Conservation (phyloP, 2,113 vertebrate genomes). For the Dasypus novemcinctus region DNA sequence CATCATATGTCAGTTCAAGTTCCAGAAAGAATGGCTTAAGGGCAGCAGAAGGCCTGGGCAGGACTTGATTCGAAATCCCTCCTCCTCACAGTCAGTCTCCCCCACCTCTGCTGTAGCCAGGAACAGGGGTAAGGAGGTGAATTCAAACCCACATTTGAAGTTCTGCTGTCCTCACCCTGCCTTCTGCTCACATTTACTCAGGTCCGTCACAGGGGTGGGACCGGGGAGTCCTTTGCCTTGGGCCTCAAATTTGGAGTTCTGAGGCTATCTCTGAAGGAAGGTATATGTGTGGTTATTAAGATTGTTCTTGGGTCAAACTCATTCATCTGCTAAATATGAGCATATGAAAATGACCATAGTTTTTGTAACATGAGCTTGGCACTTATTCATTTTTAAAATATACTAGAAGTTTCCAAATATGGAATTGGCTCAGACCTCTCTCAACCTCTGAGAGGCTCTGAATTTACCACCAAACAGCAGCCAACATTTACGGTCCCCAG, state of each 20-base stretch:
- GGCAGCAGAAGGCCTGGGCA: not conserved
- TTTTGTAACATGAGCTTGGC: constrained; percentile 11
- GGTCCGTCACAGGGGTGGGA: not conserved
- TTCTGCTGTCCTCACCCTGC: not conserved
- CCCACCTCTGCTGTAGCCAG: not conserved
- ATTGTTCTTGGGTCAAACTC: constrained; percentile 26
- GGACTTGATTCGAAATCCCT: not conserved
- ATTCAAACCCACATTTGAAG: not conserved
- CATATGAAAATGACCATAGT: not conserved
- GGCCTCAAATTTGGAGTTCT: not conserved
- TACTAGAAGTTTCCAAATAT: constrained; percentile 2
- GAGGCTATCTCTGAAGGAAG: not conserved
- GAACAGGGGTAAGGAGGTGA: not conserved
- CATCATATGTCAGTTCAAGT: not conserved
- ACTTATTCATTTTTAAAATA: constrained; percentile 9
- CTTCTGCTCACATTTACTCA: not conserved
- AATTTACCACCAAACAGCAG: not conserved
- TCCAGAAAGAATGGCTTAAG: not conserved
- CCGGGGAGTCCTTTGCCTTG: not conserved
- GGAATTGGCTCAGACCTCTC: constrained; percentile 10
- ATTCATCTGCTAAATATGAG: constrained; percentile 33
- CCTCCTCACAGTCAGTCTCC: not conserved
- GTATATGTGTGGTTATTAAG: not conserved
- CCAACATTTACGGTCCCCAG: not conserved
- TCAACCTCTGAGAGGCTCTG: not conserved